phyloP scores from a whole-genome alignment of 2,797 vertebrate genomes.

The Silurus lanzhouensis region DNA sequence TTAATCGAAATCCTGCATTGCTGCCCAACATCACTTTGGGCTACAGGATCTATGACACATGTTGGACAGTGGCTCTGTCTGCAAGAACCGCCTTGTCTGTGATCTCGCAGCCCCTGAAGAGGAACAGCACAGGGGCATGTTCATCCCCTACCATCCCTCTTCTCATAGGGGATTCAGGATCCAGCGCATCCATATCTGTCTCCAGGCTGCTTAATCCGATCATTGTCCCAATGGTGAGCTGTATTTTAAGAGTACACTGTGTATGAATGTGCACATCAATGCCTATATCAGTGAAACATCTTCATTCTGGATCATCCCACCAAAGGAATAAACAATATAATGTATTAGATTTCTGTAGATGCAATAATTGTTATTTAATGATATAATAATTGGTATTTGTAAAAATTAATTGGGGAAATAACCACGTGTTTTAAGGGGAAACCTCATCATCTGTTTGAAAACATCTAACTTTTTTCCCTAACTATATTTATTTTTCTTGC shows the following conservation, averaged over 20 bases:
- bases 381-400: background rate
- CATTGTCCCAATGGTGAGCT: conserved; percentile 63
- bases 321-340: too few species aligned
- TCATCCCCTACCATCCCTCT: conserved; percentile 56
- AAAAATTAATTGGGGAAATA: too few species aligned
- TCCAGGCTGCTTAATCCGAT: conserved; percentile 61
- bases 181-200: conserved; percentile 65
- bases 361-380: too few species aligned
- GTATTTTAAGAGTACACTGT: background rate
- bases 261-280: background rate
- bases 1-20: conserved; percentile 60
- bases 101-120: conserved; percentile 56
- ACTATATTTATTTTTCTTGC: too few species aligned
- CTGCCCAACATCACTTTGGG: conserved; percentile 67
- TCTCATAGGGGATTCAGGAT: conserved; percentile 66
- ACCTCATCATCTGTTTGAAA: too few species aligned
- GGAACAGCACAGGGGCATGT: conserved; percentile 44
- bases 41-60: conserved; percentile 66
- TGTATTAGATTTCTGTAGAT: too few species aligned
- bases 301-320: background rate
- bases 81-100: conserved; percentile 59
- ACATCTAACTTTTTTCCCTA: background rate
- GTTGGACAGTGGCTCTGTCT: conserved; percentile 59
- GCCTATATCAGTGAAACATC: background rate
- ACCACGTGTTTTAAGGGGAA: background rate